Evolutionary conservation across 1,140 invertebrate genomes (phyloP), one percentile per base, ranked within the genome.

Genomic region (Papilio polytes): DNA sequence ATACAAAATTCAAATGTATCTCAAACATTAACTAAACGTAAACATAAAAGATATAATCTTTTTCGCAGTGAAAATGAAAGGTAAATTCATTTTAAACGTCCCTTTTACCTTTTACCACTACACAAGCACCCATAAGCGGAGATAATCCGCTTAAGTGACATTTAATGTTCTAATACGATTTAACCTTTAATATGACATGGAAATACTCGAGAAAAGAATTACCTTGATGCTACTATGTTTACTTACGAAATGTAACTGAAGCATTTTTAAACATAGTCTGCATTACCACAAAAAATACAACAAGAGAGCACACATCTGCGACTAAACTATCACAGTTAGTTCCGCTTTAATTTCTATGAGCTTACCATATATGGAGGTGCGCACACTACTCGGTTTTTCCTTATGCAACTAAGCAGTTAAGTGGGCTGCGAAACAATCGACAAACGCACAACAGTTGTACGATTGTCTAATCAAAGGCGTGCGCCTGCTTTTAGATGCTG

Each of bases 161-260:
- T 66, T 66, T 66, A 31, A 66, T 66, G 26, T 66, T 66, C 26
- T 66, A 66, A 66, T 66, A 15, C 22, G 63, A 66, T 66, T 66
- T 66, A 31, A 66, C 63, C 26, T 31, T 15, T 66, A 31, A 26
- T 66, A 15, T 66, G 3, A 66, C 63, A 6, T 3, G 31, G 31
- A 31, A 31, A 66, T 31, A 63, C 10, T 31, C 12, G 26, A 3
- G 22, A 26, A 13, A 66, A 31, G 9, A 31, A 66, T 66, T 66
- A 66, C 13, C 63, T 66, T 66, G 3, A 13, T 31, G 26, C 3
- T 31, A 15, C 3, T 66, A 56, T 56, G 18, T 7, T n/a, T n/a
- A 56, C 51, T 48, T n/a, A n/a, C n/a, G 1, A 15, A 31, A 46
- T 46, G 8, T 46, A 46, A 31, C 31, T 31, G 31, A 31, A 31